Percentiles rank a stretch among this genome's conserved stretches.
Evolutionary conservation across 2,113 vertebrate genomes (phyloP).

Genomic region (Hippocampus guttulatus): DNA sequence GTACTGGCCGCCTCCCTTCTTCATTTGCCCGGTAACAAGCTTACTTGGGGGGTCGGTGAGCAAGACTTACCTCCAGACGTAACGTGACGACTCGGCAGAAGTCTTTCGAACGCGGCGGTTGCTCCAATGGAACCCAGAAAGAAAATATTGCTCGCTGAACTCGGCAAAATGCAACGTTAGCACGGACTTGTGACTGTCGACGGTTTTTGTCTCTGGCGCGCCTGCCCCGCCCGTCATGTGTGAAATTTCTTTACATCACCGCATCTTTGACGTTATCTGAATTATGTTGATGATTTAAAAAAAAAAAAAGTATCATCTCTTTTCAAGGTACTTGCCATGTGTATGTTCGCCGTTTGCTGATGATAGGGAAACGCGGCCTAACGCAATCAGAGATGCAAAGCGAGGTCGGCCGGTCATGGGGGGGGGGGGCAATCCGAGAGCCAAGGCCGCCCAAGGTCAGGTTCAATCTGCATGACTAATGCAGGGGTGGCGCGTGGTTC

Average conservation of each 20-base stretch:
- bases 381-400: constrained; percentile 74
- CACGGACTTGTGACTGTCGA: too few relatives aligned
- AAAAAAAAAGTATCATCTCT: constrained; percentile 13
- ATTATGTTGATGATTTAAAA: constrained; percentile 59
- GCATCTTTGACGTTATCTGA: constrained; percentile 59
- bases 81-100: not conserved
- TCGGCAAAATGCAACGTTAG: not conserved
- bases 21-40: not conserved
- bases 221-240: too few relatives aligned
- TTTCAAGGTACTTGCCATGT: constrained; percentile 70
- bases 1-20: not conserved
- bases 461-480: constrained; percentile 67
- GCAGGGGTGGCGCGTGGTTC: constrained; percentile 56
- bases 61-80: not conserved
- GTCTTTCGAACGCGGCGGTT: not conserved
- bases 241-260: constrained; percentile 45
- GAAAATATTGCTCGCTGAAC: not conserved
- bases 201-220: too few relatives aligned
- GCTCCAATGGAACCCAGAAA: not conserved
- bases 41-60: not conserved
- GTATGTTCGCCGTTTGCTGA: constrained; percentile 64
- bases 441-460: constrained; percentile 69
- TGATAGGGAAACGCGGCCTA: constrained; percentile 68
- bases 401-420: constrained; percentile 50
- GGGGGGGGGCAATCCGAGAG: constrained; percentile 58